Base-by-base conservation (phyloP, 2,113 vertebrate species). In the Synchiropus splendidus region DNA sequence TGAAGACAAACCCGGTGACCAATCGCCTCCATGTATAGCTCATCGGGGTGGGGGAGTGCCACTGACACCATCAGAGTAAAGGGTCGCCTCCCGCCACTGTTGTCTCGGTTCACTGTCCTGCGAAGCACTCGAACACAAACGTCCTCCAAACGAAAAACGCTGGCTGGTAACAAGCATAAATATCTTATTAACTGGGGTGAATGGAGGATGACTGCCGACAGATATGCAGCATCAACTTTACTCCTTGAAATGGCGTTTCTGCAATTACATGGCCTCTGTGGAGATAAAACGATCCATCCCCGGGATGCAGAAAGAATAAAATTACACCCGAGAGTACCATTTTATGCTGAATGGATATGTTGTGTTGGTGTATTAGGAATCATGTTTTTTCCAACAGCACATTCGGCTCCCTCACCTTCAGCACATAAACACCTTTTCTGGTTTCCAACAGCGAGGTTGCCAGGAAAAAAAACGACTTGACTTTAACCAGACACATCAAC, bases 121-220 rank as follows among this genome's bases (percentile, higher is more conserved):
- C 48, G 40, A 62, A 39, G 12, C 47, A 42, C 44, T 58, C 27
- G n/a, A 42, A 52, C 36, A 37, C 45, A 51, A 47, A 50, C 15
- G 18, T 41, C 42, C 31, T 42, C 17, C 16, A 61, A 52, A 49
- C 8, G 10, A 39, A 16, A 47, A 8, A 3, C 12, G 14, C 13
- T 36, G 36, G 13, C 30, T 40, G 21, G 14, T 18, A 54, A 39
- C 6, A 27, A 40, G 42, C 9, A 34, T 16, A 42, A 50, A 18
- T 31, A 18, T 31, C 12, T 13, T 42, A 18, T 34, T 38, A 2
- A 37, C 16, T 12, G 18, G 18, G 21, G 21, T 27, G 21, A 27
- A 39, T 16, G 30, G 17, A 48, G n/a, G 21, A 48, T 35, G 34
- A 15, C 36, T 50, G 49, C 18, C 42, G 45, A 43, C 6, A 33